phyloP scores from a whole-genome alignment of 2,888 invertebrate species.

The Rotaria socialis region DNA sequence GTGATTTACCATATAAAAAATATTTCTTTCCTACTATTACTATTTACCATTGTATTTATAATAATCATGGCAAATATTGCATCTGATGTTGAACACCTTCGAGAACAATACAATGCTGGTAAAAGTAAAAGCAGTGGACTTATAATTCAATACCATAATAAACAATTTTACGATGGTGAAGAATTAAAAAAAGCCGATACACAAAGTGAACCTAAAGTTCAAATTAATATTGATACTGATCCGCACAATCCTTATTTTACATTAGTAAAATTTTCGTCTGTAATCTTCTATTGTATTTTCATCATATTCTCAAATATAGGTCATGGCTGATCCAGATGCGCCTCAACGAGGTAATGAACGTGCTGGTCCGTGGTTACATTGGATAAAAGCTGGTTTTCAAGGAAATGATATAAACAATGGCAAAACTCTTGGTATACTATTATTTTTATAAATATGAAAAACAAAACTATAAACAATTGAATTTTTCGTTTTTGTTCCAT shows the following conservation, averaged over 20 bases:
- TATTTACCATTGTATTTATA: not conserved
- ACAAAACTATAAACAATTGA: not conserved
- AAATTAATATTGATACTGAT: not conserved
- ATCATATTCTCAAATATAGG: not conserved
- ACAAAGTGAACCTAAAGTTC: not conserved
- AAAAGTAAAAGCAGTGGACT: not conserved
- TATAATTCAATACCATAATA: not conserved
- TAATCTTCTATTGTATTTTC: not conserved
- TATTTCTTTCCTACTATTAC: not conserved
- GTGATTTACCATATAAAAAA: too few relatives aligned
- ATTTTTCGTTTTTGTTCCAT: not conserved
- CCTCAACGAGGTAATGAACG: not conserved
- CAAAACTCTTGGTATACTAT: not conserved
- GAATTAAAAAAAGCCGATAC: not conserved
- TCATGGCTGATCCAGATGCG: not conserved
- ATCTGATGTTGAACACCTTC: not conserved
- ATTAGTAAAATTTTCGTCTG: not conserved
- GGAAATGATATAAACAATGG: not conserved
- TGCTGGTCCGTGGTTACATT: constrained; percentile 7
- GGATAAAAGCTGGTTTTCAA: not conserved
- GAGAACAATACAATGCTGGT: not conserved
- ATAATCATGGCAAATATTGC: not conserved
- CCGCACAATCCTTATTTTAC: not conserved
- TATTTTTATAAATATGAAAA: not conserved
- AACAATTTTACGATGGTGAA: not conserved